Evolutionary conservation across 2,888 invertebrate genomes (phyloP).

Genomic region (Urechis unicinctus): DNA sequence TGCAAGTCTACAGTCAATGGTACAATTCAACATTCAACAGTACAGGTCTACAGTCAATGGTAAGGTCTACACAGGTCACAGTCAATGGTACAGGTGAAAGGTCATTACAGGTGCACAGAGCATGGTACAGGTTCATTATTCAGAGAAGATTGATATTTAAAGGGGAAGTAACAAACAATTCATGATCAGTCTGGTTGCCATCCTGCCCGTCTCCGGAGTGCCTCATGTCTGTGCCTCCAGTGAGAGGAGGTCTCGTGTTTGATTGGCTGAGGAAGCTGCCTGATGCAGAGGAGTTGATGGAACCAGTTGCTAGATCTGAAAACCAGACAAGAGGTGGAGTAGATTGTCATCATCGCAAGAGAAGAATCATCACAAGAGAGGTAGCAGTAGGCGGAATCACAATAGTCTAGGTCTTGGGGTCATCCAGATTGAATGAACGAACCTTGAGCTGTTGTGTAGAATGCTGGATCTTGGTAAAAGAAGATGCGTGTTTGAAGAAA

Average conservation of each 20-base stretch:
- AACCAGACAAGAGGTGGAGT: background rate
- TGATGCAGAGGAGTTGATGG: too few species aligned
- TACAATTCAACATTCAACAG: too few species aligned
- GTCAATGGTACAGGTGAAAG: background rate
- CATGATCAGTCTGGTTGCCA: constrained; percentile 36
- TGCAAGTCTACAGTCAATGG: too few species aligned
- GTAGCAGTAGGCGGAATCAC: too few species aligned
- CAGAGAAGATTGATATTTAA: too few species aligned
- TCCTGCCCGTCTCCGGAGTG: constrained; percentile 45
- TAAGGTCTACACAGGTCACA: background rate
- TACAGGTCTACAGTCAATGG: background rate
- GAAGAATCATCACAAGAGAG: background rate
- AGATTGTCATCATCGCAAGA: background rate
- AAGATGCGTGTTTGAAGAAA: constrained; percentile 30
- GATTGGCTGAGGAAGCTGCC: constrained; percentile 24
- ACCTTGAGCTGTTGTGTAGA: constrained; percentile 46
- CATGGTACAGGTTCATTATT: background rate
- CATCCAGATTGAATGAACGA: too few species aligned
- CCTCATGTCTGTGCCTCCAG: constrained; percentile 37
- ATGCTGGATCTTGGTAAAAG: constrained; percentile 43
- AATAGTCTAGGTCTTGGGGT: too few species aligned
- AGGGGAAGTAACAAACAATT: too few species aligned
- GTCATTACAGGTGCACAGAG: background rate
- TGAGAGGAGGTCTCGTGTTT: constrained; percentile 30
- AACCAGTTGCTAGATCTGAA: background rate